These are phyloP conservation scores for Tribolium castaneum DNA, from an alignment of 1,140 invertebrate species.

Conservation along the genomic window DNA sequence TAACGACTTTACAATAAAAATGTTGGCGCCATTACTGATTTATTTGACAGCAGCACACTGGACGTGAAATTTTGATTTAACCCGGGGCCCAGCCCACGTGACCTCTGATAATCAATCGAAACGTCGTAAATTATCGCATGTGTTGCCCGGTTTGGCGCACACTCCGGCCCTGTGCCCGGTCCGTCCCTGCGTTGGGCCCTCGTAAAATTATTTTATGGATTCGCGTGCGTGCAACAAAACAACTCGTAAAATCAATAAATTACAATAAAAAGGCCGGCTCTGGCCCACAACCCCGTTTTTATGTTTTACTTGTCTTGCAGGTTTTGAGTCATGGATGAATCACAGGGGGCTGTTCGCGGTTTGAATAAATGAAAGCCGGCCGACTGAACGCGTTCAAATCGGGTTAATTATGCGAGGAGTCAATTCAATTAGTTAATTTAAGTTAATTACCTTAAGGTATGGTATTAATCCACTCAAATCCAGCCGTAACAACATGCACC, in stretches of 20 bases:
- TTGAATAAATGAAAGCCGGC: not conserved
- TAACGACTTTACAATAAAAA: no score
- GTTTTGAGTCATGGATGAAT: not conserved
- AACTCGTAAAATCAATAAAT: constrained; percentile 24
- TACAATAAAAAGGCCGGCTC: constrained; percentile 10
- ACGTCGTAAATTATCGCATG: not conserved
- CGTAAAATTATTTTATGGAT: constrained; percentile 5
- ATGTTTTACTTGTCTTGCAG: not conserved
- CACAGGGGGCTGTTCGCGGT: not conserved
- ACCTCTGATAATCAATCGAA: no score
- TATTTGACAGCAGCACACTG: no score
- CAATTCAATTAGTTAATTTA: not conserved
- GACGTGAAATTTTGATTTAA: no score
- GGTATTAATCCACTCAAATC: constrained; percentile 45
- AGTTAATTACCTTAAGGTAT: constrained; percentile 40
- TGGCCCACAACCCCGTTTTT: not conserved
- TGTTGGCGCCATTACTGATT: no score
- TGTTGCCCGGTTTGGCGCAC: no score
- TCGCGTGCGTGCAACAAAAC: constrained; percentile 9
- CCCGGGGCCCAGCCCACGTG: no score
- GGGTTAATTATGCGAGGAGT: not conserved
- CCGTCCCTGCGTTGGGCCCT: not conserved
- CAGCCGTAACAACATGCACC: constrained; percentile 44
- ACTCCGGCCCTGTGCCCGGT: not conserved
- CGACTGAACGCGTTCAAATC: not conserved